Percentiles rank a stretch among this genome's conserved stretches.
Conservation (phyloP, 2,113 vertebrate species). For the Dromaius novaehollandiae region DNA sequence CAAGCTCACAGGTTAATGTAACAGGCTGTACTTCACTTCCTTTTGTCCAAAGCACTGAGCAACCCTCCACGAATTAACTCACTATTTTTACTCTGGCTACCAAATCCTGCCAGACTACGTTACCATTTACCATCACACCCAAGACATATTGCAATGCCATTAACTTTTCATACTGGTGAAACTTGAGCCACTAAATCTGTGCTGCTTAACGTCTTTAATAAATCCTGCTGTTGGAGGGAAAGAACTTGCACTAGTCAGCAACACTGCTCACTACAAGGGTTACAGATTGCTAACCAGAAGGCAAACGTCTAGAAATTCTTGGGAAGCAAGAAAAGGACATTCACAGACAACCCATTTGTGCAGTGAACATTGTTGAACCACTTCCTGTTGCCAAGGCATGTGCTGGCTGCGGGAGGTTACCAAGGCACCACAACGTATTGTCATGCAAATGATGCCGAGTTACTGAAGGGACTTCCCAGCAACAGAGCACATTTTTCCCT, state of each 20-base stretch:
- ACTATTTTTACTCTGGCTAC: not conserved
- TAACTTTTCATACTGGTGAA: not conserved
- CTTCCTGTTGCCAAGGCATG: conserved; percentile 28
- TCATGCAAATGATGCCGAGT: conserved; percentile 42
- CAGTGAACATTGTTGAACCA: not conserved
- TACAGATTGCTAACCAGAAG: not conserved
- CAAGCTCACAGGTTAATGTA: not conserved
- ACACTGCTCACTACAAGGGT: not conserved
- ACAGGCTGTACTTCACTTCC: not conserved
- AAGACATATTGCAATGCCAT: not conserved
- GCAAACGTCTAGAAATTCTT: not conserved
- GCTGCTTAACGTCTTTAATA: not conserved
- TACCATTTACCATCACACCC: not conserved
- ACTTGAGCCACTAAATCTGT: not conserved
- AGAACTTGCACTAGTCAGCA: not conserved
- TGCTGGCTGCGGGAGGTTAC: not conserved
- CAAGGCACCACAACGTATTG: not conserved
- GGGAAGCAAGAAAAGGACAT: not conserved
- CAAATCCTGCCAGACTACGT: not conserved
- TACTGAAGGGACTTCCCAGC: conserved; percentile 47
- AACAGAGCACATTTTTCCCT: conserved; percentile 28
- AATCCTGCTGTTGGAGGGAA: not conserved
- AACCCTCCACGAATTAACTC: not conserved
- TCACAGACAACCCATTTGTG: not conserved
- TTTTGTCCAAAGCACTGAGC: not conserved